These are phyloP conservation scores for Seriola dumerili DNA, from an alignment of 2,113 vertebrate genomes.

Conservation along the genomic window DNA sequence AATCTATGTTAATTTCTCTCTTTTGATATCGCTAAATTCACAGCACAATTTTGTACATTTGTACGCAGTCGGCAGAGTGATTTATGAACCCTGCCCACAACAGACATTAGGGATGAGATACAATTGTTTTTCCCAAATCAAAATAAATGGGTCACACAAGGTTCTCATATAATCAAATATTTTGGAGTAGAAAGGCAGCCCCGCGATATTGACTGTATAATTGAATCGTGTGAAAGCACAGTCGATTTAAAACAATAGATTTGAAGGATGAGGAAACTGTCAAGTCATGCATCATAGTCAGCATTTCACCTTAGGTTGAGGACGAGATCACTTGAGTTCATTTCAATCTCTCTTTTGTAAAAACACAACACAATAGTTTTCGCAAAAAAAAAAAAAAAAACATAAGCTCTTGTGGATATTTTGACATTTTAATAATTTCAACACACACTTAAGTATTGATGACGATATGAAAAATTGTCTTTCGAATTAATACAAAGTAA, in stretches of 20 bases:
- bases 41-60: constrained; percentile 44
- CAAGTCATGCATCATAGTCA: constrained; percentile 81
- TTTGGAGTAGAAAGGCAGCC: constrained; percentile 83
- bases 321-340: constrained; percentile 68
- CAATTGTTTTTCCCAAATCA: constrained; percentile 85
- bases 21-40: constrained; percentile 57
- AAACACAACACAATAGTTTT: constrained; percentile 32
- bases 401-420: constrained; percentile 29
- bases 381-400: background rate
- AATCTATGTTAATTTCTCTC: constrained; percentile 71
- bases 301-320: constrained; percentile 65
- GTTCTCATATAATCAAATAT: constrained; percentile 86
- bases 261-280: constrained; percentile 81
- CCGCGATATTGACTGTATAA: constrained; percentile 88
- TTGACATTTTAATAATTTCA: constrained; percentile 35
- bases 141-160: constrained; percentile 87
- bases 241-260: constrained; percentile 90
- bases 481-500: constrained; percentile 29
- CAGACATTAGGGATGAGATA: constrained; percentile 82
- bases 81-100: constrained; percentile 76
- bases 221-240: constrained; percentile 87
- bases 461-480: constrained; percentile 25
- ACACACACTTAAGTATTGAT: constrained; percentile 13
- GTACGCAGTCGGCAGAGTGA: constrained; percentile 60
- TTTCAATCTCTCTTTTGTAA: constrained; percentile 66